Percentiles rank a stretch among this genome's conserved stretches.
Conservation (phyloP, 2,888 invertebrate species). For the Agrotis puta region DNA sequence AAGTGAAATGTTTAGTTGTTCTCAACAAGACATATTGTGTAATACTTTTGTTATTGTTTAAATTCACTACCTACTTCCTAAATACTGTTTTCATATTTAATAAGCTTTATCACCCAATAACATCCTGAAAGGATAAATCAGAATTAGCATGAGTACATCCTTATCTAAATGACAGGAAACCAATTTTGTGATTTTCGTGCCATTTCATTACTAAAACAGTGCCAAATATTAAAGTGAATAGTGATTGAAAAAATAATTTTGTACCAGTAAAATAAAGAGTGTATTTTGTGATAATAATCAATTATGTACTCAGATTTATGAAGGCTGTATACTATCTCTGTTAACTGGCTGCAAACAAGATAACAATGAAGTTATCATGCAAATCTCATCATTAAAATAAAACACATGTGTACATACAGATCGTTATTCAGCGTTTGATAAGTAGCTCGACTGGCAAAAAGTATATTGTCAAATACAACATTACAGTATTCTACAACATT, state of each 20-base stretch:
- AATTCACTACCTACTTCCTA: neutral
- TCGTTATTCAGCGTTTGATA: neutral
- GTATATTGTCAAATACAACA: neutral
- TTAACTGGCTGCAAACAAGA: slow-evolving; percentile 36
- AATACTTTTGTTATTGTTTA: neutral
- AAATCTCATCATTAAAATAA: slow-evolving; percentile 3
- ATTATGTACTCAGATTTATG: slow-evolving; percentile 12
- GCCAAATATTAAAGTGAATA: neutral
- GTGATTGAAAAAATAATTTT: neutral
- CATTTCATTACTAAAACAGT: neutral
- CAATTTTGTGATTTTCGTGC: neutral
- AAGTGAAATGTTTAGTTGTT: neutral
- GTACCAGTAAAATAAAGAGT: neutral
- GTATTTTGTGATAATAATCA: slow-evolving; percentile 7
- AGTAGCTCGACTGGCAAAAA: neutral
- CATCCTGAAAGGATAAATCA: slow-evolving; percentile 7
- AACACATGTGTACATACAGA: neutral
- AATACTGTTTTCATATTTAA: neutral
- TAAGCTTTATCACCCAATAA: neutral
- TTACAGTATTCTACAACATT: neutral
- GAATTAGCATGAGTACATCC: slow-evolving; percentile 6
- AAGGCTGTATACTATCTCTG: slow-evolving; percentile 12
- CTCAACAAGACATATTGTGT: neutral
- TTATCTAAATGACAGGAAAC: slow-evolving; percentile 4
- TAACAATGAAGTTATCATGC: slow-evolving; percentile 8